Base-by-base conservation (phyloP, 2,888 invertebrate genomes). In the Camptogramma bilineatum region DNA sequence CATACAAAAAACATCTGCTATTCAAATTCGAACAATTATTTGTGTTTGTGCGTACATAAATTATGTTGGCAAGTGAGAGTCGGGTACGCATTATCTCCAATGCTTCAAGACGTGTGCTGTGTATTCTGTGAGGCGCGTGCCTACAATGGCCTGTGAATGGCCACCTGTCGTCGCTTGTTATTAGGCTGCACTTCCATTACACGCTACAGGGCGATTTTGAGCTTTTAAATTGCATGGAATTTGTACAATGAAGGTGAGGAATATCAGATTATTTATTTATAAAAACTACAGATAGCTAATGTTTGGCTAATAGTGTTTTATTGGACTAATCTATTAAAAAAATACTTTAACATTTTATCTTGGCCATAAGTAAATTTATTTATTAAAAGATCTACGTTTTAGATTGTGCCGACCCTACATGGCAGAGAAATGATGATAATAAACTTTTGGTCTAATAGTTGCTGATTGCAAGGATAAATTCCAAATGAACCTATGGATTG, bases 101-200 rank as follows among this genome's bases (percentile, higher is more conserved):
- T 50, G 48, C 50, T 57, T 48, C 52, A 24, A 55, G 46, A 62
- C 19, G 44, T 50, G 10, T 44, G 24, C 31, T 53, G 18, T 50
- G 48, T 39, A 28, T 28, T 48, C 62, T 57, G 52, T 48, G 57
- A 55, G 64, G 51, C 63, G 47, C 66, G 64, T 67, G 69, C 56
- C 54, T 42, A 65, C 54, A 62, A 62, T 55, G 52, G 52, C 34
- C 62, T 24, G 54, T 57, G 70, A 74, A 71, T 74, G 76, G 66
- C 68, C 74, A 75, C 73, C 76, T 77, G 78, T 77, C 76, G 71
- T 73, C 70, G 66, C 66, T 54, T 62, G 59, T 70, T 58, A 50
- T 56, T 48, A 57, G 39, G 63, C 58, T 58, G 66, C 64, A n/a
- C 24, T 13, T 52, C 60, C 55, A 63, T 17, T 10, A 50, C 34